phyloP scores from a whole-genome alignment of 2,888 invertebrate genomes.

The Drosophila koepferae region DNA sequence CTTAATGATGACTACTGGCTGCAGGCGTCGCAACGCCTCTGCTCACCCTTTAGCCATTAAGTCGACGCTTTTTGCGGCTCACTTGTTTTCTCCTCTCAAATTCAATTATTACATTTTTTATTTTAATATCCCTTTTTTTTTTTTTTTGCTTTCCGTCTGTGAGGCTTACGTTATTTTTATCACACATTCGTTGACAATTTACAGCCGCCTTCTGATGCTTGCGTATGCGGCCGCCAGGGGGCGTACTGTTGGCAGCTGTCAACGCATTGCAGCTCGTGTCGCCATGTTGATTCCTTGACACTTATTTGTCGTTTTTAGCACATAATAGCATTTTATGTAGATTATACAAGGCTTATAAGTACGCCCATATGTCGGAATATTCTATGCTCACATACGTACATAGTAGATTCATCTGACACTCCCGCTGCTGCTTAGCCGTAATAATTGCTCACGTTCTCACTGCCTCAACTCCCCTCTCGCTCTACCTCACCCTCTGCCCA shows the following conservation, averaged over 20 bases:
- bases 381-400: not conserved
- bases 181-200: constrained; percentile 21
- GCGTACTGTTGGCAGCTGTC: constrained; percentile 35
- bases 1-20: constrained; percentile 56
- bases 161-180: constrained; percentile 18
- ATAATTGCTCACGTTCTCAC: constrained; percentile 76
- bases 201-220: constrained; percentile 3
- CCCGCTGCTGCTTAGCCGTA: constrained; percentile 58
- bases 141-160: not conserved
- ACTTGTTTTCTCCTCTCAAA: constrained; percentile 36
- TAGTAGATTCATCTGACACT: constrained; percentile 28
- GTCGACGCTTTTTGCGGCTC: constrained; percentile 16
- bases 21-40: constrained; percentile 30
- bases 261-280: constrained; percentile 20
- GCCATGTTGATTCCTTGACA: constrained; percentile 61
- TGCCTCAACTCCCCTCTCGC: constrained; percentile 20
- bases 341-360: constrained; percentile 41
- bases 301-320: constrained; percentile 68
- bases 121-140: not conserved
- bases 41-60: constrained; percentile 11
- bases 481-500: constrained; percentile 26
- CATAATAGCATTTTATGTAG: constrained; percentile 60
- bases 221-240: constrained; percentile 22
- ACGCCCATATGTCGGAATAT: not conserved
- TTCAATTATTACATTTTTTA: constrained; percentile 39